Conservation (phyloP, 1,140 invertebrate species). For the Belonocnema kinseyi region DNA sequence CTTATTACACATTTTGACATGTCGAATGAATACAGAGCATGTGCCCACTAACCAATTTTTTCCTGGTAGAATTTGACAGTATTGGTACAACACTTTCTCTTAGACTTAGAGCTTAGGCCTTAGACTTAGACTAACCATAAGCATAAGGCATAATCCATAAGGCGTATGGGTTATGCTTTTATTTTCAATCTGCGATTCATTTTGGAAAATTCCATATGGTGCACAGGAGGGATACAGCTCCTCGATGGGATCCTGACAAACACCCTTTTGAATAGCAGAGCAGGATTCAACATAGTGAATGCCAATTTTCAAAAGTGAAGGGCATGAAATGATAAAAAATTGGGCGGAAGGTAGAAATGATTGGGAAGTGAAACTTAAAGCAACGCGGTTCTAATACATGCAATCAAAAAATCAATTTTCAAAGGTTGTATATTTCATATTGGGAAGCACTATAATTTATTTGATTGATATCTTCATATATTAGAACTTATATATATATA, state of each 20-base stretch:
- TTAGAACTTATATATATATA: no score
- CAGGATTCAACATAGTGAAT: background rate
- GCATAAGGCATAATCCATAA: no score
- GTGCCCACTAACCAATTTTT: background rate
- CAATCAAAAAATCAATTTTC: no score
- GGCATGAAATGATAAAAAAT: slow-evolving; percentile 42
- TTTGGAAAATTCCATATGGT: slow-evolving; percentile 29
- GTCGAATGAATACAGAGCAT: slow-evolving; percentile 1
- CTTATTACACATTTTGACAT: background rate
- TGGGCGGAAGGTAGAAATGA: slow-evolving; percentile 24
- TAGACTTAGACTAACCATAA: no score
- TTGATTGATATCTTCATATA: no score
- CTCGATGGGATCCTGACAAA: no score
- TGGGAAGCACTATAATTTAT: no score
- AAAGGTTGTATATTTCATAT: no score
- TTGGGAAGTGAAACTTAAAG: no score
- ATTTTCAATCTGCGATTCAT: slow-evolving; percentile 4
- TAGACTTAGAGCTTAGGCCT: no score
- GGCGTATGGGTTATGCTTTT: background rate
- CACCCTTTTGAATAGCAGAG: background rate
- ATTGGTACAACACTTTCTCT: slow-evolving; percentile 4
- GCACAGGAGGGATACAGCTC: background rate
- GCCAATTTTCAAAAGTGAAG: slow-evolving; percentile 55
- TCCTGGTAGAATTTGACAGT: background rate
- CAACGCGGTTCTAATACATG: no score